Conservation (phyloP, 2,888 invertebrate species). For the Oxystoma pomonae region DNA sequence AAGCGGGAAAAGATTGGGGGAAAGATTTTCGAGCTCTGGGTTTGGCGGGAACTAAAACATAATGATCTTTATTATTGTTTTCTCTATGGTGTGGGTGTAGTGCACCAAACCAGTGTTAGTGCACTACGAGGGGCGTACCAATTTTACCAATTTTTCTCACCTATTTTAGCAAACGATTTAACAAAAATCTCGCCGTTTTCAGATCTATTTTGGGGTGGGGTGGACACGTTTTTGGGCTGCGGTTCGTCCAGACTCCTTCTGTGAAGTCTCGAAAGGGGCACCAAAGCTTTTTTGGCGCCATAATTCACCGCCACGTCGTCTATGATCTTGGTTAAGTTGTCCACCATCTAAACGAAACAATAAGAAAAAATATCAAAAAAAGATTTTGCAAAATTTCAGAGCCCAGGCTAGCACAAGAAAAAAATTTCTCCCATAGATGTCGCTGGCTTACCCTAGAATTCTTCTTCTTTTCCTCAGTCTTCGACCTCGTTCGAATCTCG, state of each 20-base stretch:
- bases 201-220: not conserved
- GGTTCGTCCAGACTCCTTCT: constrained; percentile 13
- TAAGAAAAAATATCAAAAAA: no score
- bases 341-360: constrained; percentile 25
- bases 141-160: constrained; percentile 8
- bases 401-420: no score
- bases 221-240: constrained; percentile 16
- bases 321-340: constrained; percentile 30
- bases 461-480: constrained; percentile 38
- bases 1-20: constrained; percentile 28
- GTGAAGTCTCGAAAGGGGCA: not conserved
- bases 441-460: constrained; percentile 1
- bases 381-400: no score
- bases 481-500: constrained; percentile 39
- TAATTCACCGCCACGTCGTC: constrained; percentile 32
- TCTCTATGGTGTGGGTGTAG: no score
- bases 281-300: constrained; percentile 12
- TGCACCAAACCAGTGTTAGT: no score
- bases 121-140: no score
- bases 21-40: constrained; percentile 42
- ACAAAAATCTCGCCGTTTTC: constrained; percentile 37
- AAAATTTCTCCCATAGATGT: no score
- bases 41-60: constrained; percentile 24
- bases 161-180: constrained; percentile 39
- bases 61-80: no score